Evolutionary conservation across 1,140 invertebrate species (phyloP).

Genomic region (Caenorhabditis tropicalis): DNA sequence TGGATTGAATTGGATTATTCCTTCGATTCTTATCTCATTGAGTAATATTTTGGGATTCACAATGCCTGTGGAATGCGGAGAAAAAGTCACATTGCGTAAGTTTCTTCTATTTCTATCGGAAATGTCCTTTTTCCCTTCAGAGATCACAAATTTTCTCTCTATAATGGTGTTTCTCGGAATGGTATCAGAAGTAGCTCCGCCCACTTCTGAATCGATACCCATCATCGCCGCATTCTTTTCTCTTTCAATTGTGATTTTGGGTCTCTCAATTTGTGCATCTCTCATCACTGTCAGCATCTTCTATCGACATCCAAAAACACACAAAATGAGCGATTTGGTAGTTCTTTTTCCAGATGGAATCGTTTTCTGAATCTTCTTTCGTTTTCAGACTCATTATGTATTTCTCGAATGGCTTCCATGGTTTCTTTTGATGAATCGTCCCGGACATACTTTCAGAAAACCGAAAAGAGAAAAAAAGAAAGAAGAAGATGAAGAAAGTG

Average conservation of each 20-base stretch:
- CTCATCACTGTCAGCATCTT: slow-evolving; percentile 66
- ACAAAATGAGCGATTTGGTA: slow-evolving; percentile 63
- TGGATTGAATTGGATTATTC: slow-evolving; percentile 88
- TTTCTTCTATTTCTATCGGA: neutral
- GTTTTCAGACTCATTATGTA: slow-evolving; percentile 80
- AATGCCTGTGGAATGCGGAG: slow-evolving; percentile 88
- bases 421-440: slow-evolving; percentile 90
- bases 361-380: no score
- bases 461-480: slow-evolving; percentile 36
- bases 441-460: slow-evolving; percentile 87
- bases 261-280: slow-evolving; percentile 66
- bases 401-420: slow-evolving; percentile 96
- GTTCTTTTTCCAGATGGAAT: no score
- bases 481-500: slow-evolving; percentile 7
- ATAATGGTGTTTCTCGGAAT: slow-evolving; percentile 94
- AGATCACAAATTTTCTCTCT: slow-evolving; percentile 85
- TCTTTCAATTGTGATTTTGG: slow-evolving; percentile 68
- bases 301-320: slow-evolving; percentile 66
- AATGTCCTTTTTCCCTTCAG: slow-evolving; percentile 56
- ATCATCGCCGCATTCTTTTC: slow-evolving; percentile 77
- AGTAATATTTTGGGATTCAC: slow-evolving; percentile 87
- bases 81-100: slow-evolving; percentile 79
- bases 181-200: slow-evolving; percentile 85
- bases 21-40: slow-evolving; percentile 86
- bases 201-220: slow-evolving; percentile 85